phyloP scores from a whole-genome alignment of 1,140 invertebrate species.

The Drosophila lacteicornis region DNA sequence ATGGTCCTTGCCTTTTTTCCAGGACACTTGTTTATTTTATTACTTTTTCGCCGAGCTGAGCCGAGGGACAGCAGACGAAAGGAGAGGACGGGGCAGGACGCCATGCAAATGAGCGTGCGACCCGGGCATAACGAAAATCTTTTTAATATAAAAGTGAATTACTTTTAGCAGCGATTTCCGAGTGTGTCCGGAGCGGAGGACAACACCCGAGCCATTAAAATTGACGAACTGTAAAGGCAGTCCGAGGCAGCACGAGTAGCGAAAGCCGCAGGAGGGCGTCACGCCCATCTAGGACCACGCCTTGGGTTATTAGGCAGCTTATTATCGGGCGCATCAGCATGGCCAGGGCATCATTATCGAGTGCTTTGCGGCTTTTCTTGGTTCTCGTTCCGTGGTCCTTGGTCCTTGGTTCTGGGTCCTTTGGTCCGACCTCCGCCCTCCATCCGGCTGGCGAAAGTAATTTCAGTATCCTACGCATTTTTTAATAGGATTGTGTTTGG shows the following conservation, averaged over 20 bases:
- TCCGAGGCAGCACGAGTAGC: conserved; percentile 4
- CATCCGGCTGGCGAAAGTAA: conserved; percentile 40
- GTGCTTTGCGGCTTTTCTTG: conserved; percentile 68
- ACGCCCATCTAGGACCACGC: conserved; percentile 35
- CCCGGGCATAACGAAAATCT: conserved; percentile 62
- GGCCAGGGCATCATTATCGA: conserved; percentile 75
- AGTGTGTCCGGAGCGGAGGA: conserved; percentile 52
- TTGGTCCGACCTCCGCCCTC: background rate
- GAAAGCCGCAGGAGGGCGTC: conserved; percentile 2
- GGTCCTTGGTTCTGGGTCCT: background rate
- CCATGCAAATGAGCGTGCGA: conserved; percentile 49
- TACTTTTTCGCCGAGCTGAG: conserved; percentile 61
- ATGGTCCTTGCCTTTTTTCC: conserved; percentile 51
- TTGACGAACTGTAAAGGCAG: conserved; percentile 83
- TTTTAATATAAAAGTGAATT: conserved; percentile 84
- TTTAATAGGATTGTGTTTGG: conserved; percentile 80
- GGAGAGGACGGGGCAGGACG: background rate
- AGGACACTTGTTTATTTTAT: conserved; percentile 83
- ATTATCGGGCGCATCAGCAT: conserved; percentile 66
- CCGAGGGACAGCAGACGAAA: conserved; percentile 16
- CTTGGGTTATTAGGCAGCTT: conserved; percentile 81
- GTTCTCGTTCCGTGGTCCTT: background rate
- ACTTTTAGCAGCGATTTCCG: conserved; percentile 82
- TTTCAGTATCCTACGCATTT: conserved; percentile 44
- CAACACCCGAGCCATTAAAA: conserved; percentile 68